Evolutionary conservation across 2,888 invertebrate genomes (phyloP), one percentile per base, ranked within the genome.

Genomic region (Oxystoma pomonae): DNA sequence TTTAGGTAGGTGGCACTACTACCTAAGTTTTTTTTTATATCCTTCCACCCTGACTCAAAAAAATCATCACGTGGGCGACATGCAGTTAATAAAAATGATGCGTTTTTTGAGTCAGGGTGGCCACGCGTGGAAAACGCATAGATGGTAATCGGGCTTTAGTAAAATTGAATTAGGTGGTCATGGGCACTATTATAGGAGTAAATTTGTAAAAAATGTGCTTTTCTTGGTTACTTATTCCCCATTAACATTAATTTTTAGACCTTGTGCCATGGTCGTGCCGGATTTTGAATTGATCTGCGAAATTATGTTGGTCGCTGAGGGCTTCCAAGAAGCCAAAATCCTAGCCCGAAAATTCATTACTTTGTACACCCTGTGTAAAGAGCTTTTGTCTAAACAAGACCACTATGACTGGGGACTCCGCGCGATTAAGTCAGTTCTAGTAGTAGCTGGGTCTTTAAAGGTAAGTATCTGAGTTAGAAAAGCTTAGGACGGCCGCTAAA

Each of bases 241-340:
- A n/a, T n/a, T n/a, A n/a, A n/a, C n/a, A n/a, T n/a, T n/a, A n/a
- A n/a, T 87, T 21, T 90, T 85, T 74, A 89, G 97, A 73, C 97
- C 97, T 0, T 98, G 97, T 80, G 97, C 98, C 52, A 98, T 98
- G 98, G 96, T 96, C 0, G 97, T 98, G 0, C 98, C 98, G 0
- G 97, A 98, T 80, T 96, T 96, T 78, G 97, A 96, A 79, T 80
- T 98, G 61, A 98, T 98, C 76, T 96, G 96, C 80, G 97, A 98
- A 84, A 98, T 98, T 71, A 97, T 98, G 96, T 87, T 98, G 79
- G 96, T 97, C 0, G 96, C 97, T 55, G 97, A 98, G 83, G 98
- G 98, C 16, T 98, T 98, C 77, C 91, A 97, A 77, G 97, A 98
- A 72, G 97, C 97, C 0, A 89, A 92, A 74, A 87, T 96, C 59